These are phyloP conservation scores for Raphicerus campestris DNA, from an alignment of 2,113 vertebrate species.

Conservation along the genomic window DNA sequence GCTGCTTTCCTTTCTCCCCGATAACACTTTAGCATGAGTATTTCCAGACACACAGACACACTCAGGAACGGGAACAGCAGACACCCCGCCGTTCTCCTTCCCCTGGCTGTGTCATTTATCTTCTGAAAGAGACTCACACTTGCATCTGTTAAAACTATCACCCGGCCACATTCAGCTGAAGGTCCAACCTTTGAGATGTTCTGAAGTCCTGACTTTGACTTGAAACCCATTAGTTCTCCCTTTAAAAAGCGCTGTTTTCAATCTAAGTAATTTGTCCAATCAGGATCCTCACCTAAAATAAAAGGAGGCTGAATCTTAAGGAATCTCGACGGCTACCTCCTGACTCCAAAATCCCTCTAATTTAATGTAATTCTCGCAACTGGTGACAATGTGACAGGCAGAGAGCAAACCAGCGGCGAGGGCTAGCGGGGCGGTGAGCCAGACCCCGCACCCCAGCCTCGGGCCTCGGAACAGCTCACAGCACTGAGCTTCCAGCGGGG, in stretches of 20 bases:
- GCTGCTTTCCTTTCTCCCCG: background rate
- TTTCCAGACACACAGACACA: background rate
- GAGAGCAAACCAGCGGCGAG: background rate
- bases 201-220: background rate
- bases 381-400: accelerated
- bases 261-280: background rate
- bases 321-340: background rate
- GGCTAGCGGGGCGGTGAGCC: background rate
- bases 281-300: background rate
- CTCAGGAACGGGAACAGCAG: background rate
- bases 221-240: background rate
- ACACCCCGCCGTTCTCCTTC: background rate
- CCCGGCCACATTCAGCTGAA: background rate
- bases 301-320: background rate
- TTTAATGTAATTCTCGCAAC: background rate
- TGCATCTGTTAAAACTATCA: background rate
- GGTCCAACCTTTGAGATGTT: background rate
- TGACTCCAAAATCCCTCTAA: background rate
- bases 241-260: background rate
- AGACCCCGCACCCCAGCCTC: background rate
- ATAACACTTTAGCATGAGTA: background rate
- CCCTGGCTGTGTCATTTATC: background rate
- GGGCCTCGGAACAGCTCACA: background rate
- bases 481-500: background rate
- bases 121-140: background rate